Base-by-base conservation (phyloP, 2,797 vertebrate species). In the Alca torda region DNA sequence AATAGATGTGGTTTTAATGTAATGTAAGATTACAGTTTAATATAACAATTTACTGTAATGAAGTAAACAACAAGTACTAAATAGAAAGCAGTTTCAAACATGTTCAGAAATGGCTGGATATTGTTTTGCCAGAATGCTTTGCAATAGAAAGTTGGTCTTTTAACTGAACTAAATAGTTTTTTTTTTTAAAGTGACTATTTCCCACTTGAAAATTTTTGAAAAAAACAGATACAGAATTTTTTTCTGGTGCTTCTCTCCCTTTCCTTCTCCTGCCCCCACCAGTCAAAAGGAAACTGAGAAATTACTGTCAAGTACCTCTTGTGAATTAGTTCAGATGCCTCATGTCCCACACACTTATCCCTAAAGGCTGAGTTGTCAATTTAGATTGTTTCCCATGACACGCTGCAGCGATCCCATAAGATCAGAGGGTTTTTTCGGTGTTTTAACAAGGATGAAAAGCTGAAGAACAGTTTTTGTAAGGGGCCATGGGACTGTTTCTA, bases 301-400 rank as follows among this genome's bases (percentile, higher is more conserved):
- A 81, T 81, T 78, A 20, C 14, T 7, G 33, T 9, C 7, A 50
- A 23, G 18, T 67, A 50, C 51, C 21, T 72, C 60, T 31, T 0
- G 2, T 41, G 25, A 33, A 59, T 84, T 82, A 60, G 17, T 82
- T 75, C 16, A 64, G 45, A 24, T 64, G 26, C 20, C 43, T 54
- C 31, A 10, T 59, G 23, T 50, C 17, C 7, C 2, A 1, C 14
- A 26, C 0, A 0, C 14, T 57, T 76, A 4, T 43, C 18, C 18
- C 30, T 82, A n/a, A 84, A 41, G n/a, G 18, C 12, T 0, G 5
- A n/a, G 53, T 63, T 84, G 78, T 67, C 30, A 28, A 1, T 50
- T 87, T 84, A 65, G 23, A 10, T 65, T 63, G 21, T 51, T 57
- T 87, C 35, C 12, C 30, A 9, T 51, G 6, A 53, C 21, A 43